Evolutionary conservation across 2,888 invertebrate species (phyloP), one percentile per base, ranked within the genome.

Genomic region (Chloroclysta siterata): DNA sequence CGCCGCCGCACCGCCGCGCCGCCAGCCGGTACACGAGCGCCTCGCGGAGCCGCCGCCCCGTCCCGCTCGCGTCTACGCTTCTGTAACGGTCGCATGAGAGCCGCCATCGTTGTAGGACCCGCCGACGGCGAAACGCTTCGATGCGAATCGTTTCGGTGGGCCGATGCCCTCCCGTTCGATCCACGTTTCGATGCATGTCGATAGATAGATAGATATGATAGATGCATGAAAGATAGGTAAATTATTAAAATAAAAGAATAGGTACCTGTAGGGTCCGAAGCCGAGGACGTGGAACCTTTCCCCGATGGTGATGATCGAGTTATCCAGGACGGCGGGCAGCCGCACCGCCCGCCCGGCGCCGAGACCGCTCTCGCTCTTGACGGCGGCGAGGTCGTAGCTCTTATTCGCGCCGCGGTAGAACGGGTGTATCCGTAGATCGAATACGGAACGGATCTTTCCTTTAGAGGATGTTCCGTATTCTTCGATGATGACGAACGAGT

Each of bases 401-500:
- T 65, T 71, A 65, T 82, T 79, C 11, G 55, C 71, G 7, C 83
- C 85, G 58, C 72, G 77, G 72, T 84, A 87, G 41, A 71, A 74
- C 7, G 90, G 90, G 72, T 91, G 90, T 22, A 87, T 73, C 48
- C 73, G 79, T 22, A 88, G 80, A 65, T 84, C 87, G 0, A 75
- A 68, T 55, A 89, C 74, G 0, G 72, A 60, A 61, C 82, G 82
- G 13, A 78, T 69, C 36, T 60, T 69, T 2, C 81, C 82, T 10
- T 66, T 68, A n/a, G 60, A 57, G 8, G 53, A 54, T 8, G 66
- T 76, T 5, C 82, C 85, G 53, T 80, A 82, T 5, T 75, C 69
- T 61, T 84, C 83, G 74, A 85, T 72, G 63, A 91, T 87, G 4
- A 89, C 80, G 69, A 86, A 89, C 10, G 82, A 79, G 68, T 89